These are phyloP conservation scores for Acleris cristana DNA, from an alignment of 2,888 invertebrate genomes.

Conservation along the genomic window DNA sequence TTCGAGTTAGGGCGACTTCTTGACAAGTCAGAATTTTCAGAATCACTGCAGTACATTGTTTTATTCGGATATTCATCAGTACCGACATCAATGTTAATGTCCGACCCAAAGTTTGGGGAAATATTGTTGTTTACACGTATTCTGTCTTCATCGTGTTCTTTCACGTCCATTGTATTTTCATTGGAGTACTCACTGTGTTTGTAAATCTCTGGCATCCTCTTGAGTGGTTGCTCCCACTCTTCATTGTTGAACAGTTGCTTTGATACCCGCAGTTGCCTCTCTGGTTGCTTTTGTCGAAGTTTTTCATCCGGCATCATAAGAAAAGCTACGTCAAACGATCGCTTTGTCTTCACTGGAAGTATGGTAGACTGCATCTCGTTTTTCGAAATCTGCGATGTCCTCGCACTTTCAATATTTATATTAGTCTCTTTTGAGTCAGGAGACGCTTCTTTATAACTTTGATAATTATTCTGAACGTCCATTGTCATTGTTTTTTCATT, in stretches of 20 bases:
- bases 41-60: constrained; percentile 77
- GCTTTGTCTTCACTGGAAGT: constrained; percentile 83
- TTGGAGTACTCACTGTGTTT: constrained; percentile 74
- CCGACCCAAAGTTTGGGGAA: constrained; percentile 77
- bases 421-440: constrained; percentile 77
- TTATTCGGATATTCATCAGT: constrained; percentile 80
- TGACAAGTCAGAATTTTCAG: constrained; percentile 77
- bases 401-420: constrained; percentile 76
- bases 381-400: constrained; percentile 73
- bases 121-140: constrained; percentile 74
- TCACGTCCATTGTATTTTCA: constrained; percentile 65
- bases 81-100: constrained; percentile 79
- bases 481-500: constrained; percentile 86
- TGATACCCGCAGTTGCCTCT: constrained; percentile 80
- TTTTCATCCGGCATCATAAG: constrained; percentile 94
- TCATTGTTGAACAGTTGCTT: constrained; percentile 77
- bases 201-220: constrained; percentile 71
- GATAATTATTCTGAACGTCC: constrained; percentile 85
- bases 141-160: constrained; percentile 74
- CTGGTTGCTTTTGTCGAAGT: constrained; percentile 86
- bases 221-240: constrained; percentile 76
- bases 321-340: constrained; percentile 96
- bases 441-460: constrained; percentile 76
- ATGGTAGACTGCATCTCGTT: constrained; percentile 69
- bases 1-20: constrained; percentile 81